phyloP scores from a whole-genome alignment of 2,797 vertebrate genomes.

The Menidia menidia region DNA sequence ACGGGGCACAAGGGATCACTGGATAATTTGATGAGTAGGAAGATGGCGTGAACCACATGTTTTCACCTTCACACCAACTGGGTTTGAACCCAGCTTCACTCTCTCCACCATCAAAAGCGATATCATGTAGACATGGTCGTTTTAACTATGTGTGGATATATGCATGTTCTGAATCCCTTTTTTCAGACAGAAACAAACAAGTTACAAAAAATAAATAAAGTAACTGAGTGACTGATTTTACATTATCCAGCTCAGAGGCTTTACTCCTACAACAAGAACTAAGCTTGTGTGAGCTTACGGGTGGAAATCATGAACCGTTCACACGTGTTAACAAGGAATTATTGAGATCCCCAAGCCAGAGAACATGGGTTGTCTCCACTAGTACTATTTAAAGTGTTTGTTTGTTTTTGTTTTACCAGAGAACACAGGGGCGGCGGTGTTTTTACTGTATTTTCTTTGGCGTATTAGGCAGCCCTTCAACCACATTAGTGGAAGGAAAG shows the following conservation, averaged over 20 bases:
- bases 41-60: background rate
- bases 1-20: too few relatives aligned
- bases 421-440: conserved; percentile 50
- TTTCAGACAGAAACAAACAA: background rate
- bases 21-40: too few relatives aligned
- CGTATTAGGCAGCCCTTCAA: conserved; percentile 64
- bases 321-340: conserved; percentile 23
- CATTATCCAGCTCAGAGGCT: conserved; percentile 2
- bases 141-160: too few relatives aligned
- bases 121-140: too few relatives aligned
- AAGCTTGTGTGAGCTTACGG: conserved; percentile 2
- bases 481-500: conserved; percentile 64
- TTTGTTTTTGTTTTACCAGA: conserved; percentile 27
- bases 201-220: background rate
- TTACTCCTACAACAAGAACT: conserved; percentile 13
- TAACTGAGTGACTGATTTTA: background rate
- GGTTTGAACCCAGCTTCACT: too few relatives aligned
- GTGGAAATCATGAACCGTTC: conserved; percentile 6
- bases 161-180: background rate
- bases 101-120: too few relatives aligned
- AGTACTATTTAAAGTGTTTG: conserved; percentile 57
- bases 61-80: background rate
- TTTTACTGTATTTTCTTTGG: conserved; percentile 49
- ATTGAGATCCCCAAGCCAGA: background rate
- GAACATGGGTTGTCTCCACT: conserved; percentile 20